Percentiles rank a stretch among this genome's conserved stretches.
These are phyloP conservation scores for Acanthornis magna DNA, from an alignment of 2,797 vertebrate species.

Conservation along the genomic window DNA sequence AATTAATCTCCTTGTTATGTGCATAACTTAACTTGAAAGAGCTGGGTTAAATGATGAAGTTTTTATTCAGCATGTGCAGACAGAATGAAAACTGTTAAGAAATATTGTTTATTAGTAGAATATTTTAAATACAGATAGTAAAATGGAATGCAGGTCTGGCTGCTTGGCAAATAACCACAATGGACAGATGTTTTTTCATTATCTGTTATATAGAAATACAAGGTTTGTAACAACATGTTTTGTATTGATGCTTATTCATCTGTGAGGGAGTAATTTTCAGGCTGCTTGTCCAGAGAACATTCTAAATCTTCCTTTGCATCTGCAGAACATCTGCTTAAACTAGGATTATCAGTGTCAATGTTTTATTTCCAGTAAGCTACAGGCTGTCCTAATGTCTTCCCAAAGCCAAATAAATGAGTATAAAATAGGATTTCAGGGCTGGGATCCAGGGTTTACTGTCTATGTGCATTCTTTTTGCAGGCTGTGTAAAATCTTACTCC, in stretches of 20 bases:
- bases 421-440: slow-evolving; percentile 40
- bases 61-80: not conserved
- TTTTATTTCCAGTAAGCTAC: slow-evolving; percentile 50
- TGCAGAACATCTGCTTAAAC: slow-evolving; percentile 71
- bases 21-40: not conserved
- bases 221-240: slow-evolving; percentile 32
- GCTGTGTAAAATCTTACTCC: slow-evolving; percentile 28
- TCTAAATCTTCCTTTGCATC: slow-evolving; percentile 69
- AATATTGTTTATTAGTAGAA: not conserved
- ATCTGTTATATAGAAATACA: slow-evolving; percentile 61
- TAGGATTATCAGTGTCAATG: slow-evolving; percentile 50
- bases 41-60: not conserved
- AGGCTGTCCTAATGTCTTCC: slow-evolving; percentile 35
- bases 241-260: slow-evolving; percentile 58
- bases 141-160: slow-evolving; percentile 8
- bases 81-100: not conserved
- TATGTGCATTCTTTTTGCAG: slow-evolving; percentile 10
- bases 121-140: slow-evolving; percentile 47
- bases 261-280: slow-evolving; percentile 70
- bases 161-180: slow-evolving; percentile 60
- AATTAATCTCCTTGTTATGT: not conserved
- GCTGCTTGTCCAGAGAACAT: slow-evolving; percentile 60
- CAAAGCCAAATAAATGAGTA: slow-evolving; percentile 38
- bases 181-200: slow-evolving; percentile 73
- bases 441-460: slow-evolving; percentile 4